These are phyloP conservation scores for Cheilosia soror DNA, from an alignment of 2,888 invertebrate genomes.

Conservation along the genomic window DNA sequence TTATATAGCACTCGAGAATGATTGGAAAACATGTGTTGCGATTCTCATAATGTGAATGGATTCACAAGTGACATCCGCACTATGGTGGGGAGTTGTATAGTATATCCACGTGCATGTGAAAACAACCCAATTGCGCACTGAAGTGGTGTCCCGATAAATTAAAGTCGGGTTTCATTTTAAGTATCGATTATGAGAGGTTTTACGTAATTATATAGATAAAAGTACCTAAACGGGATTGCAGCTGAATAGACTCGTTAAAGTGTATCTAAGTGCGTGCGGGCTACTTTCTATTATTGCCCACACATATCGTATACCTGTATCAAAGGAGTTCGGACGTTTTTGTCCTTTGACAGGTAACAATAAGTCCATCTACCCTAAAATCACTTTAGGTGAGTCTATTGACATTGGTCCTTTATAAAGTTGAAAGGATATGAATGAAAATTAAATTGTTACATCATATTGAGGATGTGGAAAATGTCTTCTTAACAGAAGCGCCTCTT, in stretches of 20 bases:
- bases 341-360: constrained; percentile 40
- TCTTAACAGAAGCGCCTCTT: constrained; percentile 35
- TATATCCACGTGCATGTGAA: constrained; percentile 28
- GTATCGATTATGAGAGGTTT: constrained; percentile 16
- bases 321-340: constrained; percentile 26
- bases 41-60: constrained; percentile 71
- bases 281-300: constrained; percentile 55
- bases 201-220: constrained; percentile 25
- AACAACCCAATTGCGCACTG: constrained; percentile 25
- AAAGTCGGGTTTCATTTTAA: constrained; percentile 4
- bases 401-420: constrained; percentile 43
- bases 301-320: constrained; percentile 33
- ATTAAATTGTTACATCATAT: constrained; percentile 68
- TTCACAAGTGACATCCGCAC: constrained; percentile 66
- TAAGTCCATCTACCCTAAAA: constrained; percentile 36
- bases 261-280: constrained; percentile 56
- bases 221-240: background rate
- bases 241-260: constrained; percentile 16
- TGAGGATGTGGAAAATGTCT: constrained; percentile 53
- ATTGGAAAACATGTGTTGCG: constrained; percentile 73
- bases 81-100: constrained; percentile 8
- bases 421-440: constrained; percentile 65
- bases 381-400: constrained; percentile 47
- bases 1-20: constrained; percentile 52
- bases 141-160: constrained; percentile 32